Conservation (phyloP, 2,888 invertebrate species). For the Nomada fucata region DNA sequence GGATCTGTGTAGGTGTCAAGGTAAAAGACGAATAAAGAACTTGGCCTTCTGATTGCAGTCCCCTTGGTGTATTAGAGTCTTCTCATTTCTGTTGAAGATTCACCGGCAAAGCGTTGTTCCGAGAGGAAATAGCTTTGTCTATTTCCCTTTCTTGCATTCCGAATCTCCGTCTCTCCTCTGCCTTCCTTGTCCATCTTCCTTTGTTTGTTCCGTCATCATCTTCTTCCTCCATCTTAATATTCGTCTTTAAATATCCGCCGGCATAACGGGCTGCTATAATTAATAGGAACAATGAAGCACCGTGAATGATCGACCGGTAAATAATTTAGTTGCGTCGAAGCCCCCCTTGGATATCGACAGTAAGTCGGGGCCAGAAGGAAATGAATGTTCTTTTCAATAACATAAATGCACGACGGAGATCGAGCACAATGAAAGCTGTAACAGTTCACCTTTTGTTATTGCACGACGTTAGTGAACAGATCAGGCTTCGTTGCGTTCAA, state of each 20-base stretch:
- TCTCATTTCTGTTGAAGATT: conserved; percentile 49
- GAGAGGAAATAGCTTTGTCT: conserved; percentile 59
- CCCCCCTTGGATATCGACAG: neutral
- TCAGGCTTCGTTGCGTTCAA: neutral
- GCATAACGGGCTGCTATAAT: conserved; percentile 59
- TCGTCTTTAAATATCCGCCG: conserved; percentile 14
- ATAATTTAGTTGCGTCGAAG: conserved; percentile 52
- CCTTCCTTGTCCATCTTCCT: conserved; percentile 2
- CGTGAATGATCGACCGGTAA: conserved; percentile 47
- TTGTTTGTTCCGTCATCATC: conserved; percentile 23
- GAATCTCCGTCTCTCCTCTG: conserved; percentile 17
- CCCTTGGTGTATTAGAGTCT: conserved; percentile 47
- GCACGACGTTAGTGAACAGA: neutral
- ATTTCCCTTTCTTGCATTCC: conserved; percentile 46
- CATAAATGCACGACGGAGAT: neutral
- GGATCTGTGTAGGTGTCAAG: conserved; percentile 40
- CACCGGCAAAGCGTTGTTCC: conserved; percentile 53
- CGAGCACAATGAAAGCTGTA: conserved; percentile 5
- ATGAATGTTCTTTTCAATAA: conserved; percentile 3
- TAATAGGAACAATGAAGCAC: conserved; percentile 58
- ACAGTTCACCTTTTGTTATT: neutral
- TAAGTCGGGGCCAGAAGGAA: neutral
- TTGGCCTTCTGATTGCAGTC: conserved; percentile 64
- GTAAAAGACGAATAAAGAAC: conserved; percentile 39
- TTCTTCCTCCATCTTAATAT: neutral